Percentiles rank a stretch among this genome's conserved stretches.
These are phyloP conservation scores for Strongylocentrotus purpuratus DNA, from an alignment of 35 echinoderm and acorn worm genomes.

Conservation along the genomic window DNA sequence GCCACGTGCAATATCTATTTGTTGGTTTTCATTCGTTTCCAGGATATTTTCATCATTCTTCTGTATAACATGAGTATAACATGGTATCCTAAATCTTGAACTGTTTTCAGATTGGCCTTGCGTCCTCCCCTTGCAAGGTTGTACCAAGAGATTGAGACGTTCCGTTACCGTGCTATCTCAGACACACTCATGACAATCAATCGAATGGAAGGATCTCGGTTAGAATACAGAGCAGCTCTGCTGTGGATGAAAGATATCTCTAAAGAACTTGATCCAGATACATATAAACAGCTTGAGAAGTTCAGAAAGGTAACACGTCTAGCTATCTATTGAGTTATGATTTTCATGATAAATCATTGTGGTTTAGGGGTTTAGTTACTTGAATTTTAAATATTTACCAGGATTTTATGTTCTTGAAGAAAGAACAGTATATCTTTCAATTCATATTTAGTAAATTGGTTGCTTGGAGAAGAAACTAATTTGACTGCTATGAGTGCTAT, in stretches of 20 bases:
- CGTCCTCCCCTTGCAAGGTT: slow-evolving; percentile 81
- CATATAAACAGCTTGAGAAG: slow-evolving; percentile 97
- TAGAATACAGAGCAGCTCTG: slow-evolving; percentile 84
- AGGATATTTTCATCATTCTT: too few species aligned
- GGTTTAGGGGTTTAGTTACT: not conserved
- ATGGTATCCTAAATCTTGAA: not conserved
- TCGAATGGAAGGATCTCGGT: slow-evolving; percentile 84
- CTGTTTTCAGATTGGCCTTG: slow-evolving; percentile 78
- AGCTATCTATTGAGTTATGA: not conserved
- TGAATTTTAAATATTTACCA: too few species aligned
- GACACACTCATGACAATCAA: slow-evolving; percentile 99
- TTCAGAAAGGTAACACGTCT: slow-evolving; percentile 88
- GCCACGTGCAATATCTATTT: too few species aligned
- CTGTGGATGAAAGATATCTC: slow-evolving; percentile 99
- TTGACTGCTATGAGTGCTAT: too few species aligned
- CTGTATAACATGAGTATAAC: too few species aligned
- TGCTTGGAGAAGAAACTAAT: too few species aligned
- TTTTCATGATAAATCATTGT: not conserved
- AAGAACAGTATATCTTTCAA: too few species aligned
- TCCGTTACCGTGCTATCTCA: slow-evolving; percentile 97
- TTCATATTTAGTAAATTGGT: too few species aligned
- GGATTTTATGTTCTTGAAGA: too few species aligned
- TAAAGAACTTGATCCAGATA: slow-evolving; percentile 97
- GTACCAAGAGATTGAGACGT: slow-evolving; percentile 98
- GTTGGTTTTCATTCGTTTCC: too few species aligned